Conservation (phyloP, 1,140 invertebrate species). For the Hypsibius dujardini region DNA sequence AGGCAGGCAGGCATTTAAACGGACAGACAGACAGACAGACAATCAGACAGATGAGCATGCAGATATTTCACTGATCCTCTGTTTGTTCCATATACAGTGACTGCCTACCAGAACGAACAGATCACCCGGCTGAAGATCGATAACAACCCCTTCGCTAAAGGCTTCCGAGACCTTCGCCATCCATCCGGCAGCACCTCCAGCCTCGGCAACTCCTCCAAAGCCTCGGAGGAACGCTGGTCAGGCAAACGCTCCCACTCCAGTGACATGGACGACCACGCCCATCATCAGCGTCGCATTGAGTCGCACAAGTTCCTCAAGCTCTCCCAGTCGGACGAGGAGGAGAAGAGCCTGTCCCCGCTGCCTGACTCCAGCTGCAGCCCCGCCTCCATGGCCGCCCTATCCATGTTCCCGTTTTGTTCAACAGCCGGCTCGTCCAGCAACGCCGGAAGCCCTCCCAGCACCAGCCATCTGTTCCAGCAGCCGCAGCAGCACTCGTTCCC, state of each 20-base stretch:
- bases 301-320: not conserved
- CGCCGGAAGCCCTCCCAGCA: not conserved
- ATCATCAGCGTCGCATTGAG: not conserved
- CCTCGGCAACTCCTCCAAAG: not conserved
- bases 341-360: not conserved
- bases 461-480: not conserved
- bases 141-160: slow-evolving; percentile 87
- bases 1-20: too few species aligned
- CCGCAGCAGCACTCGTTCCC: not conserved
- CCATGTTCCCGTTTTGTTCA: not conserved
- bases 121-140: slow-evolving; percentile 83
- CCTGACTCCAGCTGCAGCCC: slow-evolving; percentile 6
- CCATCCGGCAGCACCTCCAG: too few species aligned
- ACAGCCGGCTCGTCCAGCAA: too few species aligned
- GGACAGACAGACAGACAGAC: too few species aligned
- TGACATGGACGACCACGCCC: not conserved
- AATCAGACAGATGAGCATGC: not conserved
- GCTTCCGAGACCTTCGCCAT: slow-evolving; percentile 49
- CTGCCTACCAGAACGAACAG: slow-evolving; percentile 57
- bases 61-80: not conserved
- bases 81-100: slow-evolving; percentile 38
- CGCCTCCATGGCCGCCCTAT: not conserved
- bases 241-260: not conserved
- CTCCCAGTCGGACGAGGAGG: not conserved
- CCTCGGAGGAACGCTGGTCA: not conserved